Evolutionary conservation across 2,888 invertebrate genomes (phyloP).

Genomic region (Pseudococcus longispinus): DNA sequence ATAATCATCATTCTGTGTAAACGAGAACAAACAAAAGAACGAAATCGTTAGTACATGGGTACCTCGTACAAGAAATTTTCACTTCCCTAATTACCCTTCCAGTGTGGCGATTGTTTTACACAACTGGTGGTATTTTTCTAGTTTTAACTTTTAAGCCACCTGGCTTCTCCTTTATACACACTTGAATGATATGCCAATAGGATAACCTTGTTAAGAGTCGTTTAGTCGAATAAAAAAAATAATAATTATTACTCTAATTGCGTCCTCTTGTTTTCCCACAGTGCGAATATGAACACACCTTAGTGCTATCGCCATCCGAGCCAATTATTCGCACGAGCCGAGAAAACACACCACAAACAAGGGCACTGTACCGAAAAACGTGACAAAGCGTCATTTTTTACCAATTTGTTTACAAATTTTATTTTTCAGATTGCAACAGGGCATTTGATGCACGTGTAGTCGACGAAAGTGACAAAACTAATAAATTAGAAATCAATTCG

Average conservation of each 20-base stretch:
- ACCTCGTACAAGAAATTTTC: not conserved
- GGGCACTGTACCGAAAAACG: not conserved
- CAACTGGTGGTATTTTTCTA: not conserved
- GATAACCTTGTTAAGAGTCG: not conserved
- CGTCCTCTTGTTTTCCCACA: not conserved
- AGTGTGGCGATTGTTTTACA: not conserved
- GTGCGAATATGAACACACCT: not conserved
- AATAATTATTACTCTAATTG: slow-evolving; percentile 3
- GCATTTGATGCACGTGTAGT: not conserved
- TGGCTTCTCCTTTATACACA: not conserved
- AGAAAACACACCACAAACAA: not conserved
- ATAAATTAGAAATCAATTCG: not conserved
- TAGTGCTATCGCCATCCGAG: not conserved
- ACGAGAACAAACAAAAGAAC: not conserved
- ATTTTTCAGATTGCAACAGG: not conserved
- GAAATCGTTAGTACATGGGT: not conserved
- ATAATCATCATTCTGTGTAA: slow-evolving; percentile 17
- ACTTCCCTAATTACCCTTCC: not conserved
- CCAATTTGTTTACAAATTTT: not conserved
- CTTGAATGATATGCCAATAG: not conserved
- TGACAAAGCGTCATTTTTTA: not conserved
- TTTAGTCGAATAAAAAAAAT: not conserved
- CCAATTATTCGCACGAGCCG: not conserved
- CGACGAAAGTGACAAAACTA: not conserved
- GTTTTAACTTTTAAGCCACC: not conserved